These are phyloP conservation scores for Stenchaetothrips biformis DNA, from an alignment of 2,888 invertebrate species.

Conservation along the genomic window DNA sequence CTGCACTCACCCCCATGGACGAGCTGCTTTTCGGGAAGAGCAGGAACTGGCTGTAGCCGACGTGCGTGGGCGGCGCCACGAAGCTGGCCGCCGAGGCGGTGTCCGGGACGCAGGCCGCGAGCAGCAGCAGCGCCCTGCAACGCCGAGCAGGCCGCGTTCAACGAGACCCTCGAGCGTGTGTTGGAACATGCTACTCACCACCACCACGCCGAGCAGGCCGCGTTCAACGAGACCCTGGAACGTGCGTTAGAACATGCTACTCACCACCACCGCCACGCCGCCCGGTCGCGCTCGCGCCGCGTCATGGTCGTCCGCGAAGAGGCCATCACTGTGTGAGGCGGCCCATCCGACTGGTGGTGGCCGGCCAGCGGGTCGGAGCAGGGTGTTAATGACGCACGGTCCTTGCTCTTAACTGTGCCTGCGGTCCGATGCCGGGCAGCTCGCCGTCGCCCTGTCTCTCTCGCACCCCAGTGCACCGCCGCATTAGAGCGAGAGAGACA, in stretches of 20 bases:
- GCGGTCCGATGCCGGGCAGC: background rate
- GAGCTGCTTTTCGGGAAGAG: background rate
- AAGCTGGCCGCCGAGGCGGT: background rate
- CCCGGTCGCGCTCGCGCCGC: background rate
- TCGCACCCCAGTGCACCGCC: too few relatives aligned
- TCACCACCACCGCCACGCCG: background rate
- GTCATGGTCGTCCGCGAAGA: background rate
- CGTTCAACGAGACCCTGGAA: too few relatives aligned
- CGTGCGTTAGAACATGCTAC: too few relatives aligned
- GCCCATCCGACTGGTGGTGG: too few relatives aligned
- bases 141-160: background rate
- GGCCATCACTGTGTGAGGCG: too few relatives aligned
- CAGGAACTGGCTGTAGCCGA: constrained; percentile 20
- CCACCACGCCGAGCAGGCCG: background rate
- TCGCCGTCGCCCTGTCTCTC: too few relatives aligned
- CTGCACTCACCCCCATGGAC: background rate
- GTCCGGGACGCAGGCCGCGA: background rate
- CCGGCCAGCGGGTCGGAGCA: background rate
- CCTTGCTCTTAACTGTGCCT: background rate
- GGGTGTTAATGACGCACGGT: background rate
- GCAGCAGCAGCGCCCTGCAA: background rate
- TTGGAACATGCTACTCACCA: too few relatives aligned
- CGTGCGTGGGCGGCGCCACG: background rate
- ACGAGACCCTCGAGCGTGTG: too few relatives aligned
- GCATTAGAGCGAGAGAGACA: too few relatives aligned